These are phyloP conservation scores for Drosophila emarginata DNA, from an alignment of 2,888 invertebrate genomes.

Conservation along the genomic window DNA sequence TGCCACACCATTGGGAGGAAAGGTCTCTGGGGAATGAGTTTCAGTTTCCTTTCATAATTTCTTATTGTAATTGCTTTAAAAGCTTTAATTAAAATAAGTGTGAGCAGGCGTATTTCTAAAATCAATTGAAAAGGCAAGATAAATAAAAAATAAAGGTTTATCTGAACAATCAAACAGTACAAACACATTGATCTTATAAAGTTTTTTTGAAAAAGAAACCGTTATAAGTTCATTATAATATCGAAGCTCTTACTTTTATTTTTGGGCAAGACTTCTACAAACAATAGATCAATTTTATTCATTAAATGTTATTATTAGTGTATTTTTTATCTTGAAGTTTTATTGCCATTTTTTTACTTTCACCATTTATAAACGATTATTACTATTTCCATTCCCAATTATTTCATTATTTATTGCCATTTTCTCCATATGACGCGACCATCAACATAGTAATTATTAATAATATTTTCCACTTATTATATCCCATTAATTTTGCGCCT, in stretches of 20 bases:
- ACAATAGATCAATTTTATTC: background rate
- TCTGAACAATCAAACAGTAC: too few relatives aligned
- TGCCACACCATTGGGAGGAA: background rate
- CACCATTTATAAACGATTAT: conserved; percentile 24
- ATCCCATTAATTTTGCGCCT: conserved; percentile 45
- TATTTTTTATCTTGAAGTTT: background rate
- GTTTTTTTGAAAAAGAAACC: too few relatives aligned
- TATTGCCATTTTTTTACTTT: conserved; percentile 30
- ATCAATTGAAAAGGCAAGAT: too few relatives aligned
- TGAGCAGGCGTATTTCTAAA: background rate
- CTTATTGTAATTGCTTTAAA: background rate
- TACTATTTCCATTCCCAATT: conserved; percentile 13
- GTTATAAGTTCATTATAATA: too few relatives aligned
- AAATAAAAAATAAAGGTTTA: too few relatives aligned
- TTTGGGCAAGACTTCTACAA: too few relatives aligned
- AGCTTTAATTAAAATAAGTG: background rate
- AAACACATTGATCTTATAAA: too few relatives aligned
- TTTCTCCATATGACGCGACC: conserved; percentile 15
- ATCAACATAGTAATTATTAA: conserved; percentile 30
- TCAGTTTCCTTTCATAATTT: conserved; percentile 1
- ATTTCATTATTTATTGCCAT: conserved; percentile 31
- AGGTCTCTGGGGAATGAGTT: background rate
- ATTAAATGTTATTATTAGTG: background rate
- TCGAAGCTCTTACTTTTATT: too few relatives aligned
- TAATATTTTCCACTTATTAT: conserved; percentile 34